Base-by-base conservation (phyloP, 37 sponge, comb jelly and placozoan species). In the Mnemiopsis leidyi region DNA sequence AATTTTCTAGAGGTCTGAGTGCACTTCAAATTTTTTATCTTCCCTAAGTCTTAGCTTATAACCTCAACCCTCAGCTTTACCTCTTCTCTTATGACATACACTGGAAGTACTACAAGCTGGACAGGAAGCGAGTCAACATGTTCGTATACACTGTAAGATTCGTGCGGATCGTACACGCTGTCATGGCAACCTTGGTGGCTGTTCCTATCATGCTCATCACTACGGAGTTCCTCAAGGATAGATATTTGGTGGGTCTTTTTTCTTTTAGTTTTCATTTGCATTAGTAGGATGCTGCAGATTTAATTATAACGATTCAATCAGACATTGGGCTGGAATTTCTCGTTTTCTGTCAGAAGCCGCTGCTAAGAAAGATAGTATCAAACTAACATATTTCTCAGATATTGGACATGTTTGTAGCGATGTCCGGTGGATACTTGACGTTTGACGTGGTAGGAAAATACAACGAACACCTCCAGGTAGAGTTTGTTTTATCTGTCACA, bases 201-300 rank as follows among this genome's bases (percentile, higher is more conserved):
- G 36, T 85, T 85, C 90, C 90, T 39, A 85, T 85, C 90, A 85
- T 85, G 90, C 90, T 85, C n/a, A 85, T 85, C 90, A 85, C 90
- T 29, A 26, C 90, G 3, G 90, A 85, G 40, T 85, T 85, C 61
- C 90, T 85, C 61, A 85, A 85, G 35, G 29, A 85, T 23, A 39
- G 90, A 0, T 85, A 39, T 29, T n/a, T 85, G 90, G 90, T 85
- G 9, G 36, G 90, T 71, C n/a, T n/a, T n/a, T n/a, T n/a, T n/a
- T n/a, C n/a, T 48, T 13, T 48, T 48, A 48, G 61, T 48, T 48
- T 13, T 48, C 61, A 18, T 48, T 48, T 13, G 13, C 68, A 67
- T 21, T 71, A 71, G 7, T 5, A 71, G n/a, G 20, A 71, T n/a
- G 3, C 20, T 29, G 75, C 5, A n/a, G 20, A 28, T 71, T 71